Evolutionary conservation across 1,140 invertebrate genomes (phyloP), one percentile per base, ranked within the genome.

Genomic region (Glossosoma conforme): DNA sequence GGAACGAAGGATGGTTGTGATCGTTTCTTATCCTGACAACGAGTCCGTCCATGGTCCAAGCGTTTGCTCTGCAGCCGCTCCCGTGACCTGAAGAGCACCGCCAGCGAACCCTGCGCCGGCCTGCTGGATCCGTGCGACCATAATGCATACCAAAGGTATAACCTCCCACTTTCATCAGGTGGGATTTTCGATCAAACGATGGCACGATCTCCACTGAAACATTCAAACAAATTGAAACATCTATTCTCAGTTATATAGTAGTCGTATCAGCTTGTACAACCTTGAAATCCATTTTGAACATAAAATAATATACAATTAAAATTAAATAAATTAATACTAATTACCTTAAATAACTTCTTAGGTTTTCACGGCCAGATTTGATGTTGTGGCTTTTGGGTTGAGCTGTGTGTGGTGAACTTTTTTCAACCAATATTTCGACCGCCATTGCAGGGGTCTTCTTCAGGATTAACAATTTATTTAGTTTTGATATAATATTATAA

Each of bases 101-200:
- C 41, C 41, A 43, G 1, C 66, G 36, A 2, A 38, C 17, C 14
- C 36, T 13, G 2, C 36, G 36, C n/a, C 17, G 36, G 4, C 36
- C 36, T 9, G 36, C 36, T 2, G 36, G n/a, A 19, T 38, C 36
- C 5, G 36, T 38, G n/a, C 36, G 36, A 10, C 11, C 10, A 11
- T 38, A 38, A 18, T 38, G 36, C 36, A 38, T 15, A 2, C 36
- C 36, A 11, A 38, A 38, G 11, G 36, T 38, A 19, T 38, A 38
- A 10, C 36, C 36, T 13, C 17, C 17, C 4, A 38, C 18, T 19
- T 38, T 38, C 36, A 38, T 15, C 15, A 38, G 15, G 10, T 18
- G 36, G 2, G 36, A 38, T 11, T 38, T 38, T 10, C 36, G 36
- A 18, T 38, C 36, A 11, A 38, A 38, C 15, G 36, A 38, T 3